A percentile compares a stretch with the other conserved stretches of the same genome.
phyloP scores from a whole-genome alignment of 2,888 invertebrate genomes.

The Drosophila infuscata region DNA sequence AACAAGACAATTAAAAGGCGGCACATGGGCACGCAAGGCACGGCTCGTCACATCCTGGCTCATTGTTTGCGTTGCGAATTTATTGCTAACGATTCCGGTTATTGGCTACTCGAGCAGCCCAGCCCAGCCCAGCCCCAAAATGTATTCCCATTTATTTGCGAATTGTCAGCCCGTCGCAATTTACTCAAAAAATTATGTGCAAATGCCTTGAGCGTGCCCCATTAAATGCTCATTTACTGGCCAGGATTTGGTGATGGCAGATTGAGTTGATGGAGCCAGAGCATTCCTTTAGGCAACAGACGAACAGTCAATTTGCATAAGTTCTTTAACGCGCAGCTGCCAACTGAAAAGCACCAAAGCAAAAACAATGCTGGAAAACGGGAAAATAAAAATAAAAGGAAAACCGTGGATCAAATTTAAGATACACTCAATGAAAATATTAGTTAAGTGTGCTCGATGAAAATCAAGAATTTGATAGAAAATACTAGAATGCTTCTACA shows the following conservation, averaged over 20 bases:
- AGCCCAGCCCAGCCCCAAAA: constrained; percentile 7
- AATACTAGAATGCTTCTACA: constrained; percentile 1
- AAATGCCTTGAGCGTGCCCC: constrained; percentile 57
- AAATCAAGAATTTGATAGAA: background rate
- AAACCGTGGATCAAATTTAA: constrained; percentile 2
- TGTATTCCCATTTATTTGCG: constrained; percentile 45
- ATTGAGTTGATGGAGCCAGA: background rate
- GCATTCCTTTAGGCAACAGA: constrained; percentile 31
- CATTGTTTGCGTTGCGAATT: constrained; percentile 44
- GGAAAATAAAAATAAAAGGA: background rate
- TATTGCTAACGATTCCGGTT: constrained; percentile 47
- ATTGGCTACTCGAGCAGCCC: constrained; percentile 10
- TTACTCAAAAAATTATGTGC: constrained; percentile 40
- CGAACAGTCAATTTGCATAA: constrained; percentile 55
- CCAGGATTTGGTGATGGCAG: background rate
- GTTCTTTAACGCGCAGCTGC: constrained; percentile 40
- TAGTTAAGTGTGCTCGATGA: background rate
- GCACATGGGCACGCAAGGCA: constrained; percentile 42
- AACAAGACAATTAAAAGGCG: constrained; percentile 31
- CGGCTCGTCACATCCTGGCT: constrained; percentile 24
- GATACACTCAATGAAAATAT: constrained; percentile 19
- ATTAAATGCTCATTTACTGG: constrained; percentile 61
- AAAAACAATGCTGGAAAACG: constrained; percentile 8
- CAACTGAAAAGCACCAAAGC: constrained; percentile 19
- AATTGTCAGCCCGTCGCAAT: constrained; percentile 45